Evolutionary conservation across 2,797 vertebrate genomes (phyloP).

Genomic region (Chrysocyon brachyurus): DNA sequence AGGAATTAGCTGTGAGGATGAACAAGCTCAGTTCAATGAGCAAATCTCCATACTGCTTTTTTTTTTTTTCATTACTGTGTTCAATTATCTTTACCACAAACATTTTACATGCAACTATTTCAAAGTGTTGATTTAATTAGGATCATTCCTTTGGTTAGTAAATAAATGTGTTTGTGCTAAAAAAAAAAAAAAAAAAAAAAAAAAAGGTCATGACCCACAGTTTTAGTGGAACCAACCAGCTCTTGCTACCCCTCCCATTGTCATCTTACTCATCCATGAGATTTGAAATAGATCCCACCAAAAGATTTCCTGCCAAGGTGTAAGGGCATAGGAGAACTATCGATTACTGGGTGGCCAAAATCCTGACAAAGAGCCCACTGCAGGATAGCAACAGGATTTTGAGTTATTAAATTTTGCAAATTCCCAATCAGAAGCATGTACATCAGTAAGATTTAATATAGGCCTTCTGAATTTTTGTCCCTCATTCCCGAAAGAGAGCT

Average conservation of each 20-base stretch:
- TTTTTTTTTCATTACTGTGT: too few relatives aligned
- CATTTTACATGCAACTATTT: too few relatives aligned
- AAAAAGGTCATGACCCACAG: not conserved
- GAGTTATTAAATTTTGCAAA: constrained; percentile 20
- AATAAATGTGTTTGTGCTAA: too few relatives aligned
- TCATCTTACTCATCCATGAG: accelerated
- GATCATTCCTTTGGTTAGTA: too few relatives aligned
- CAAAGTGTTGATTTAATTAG: too few relatives aligned
- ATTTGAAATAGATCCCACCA: not conserved
- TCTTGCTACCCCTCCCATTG: accelerated
- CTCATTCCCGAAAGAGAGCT: not conserved
- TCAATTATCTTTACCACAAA: too few relatives aligned
- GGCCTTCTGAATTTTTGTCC: not conserved
- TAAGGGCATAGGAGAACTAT: not conserved
- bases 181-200: too few relatives aligned
- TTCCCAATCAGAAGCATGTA: not conserved
- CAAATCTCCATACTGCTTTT: too few relatives aligned
- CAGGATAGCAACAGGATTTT: not conserved
- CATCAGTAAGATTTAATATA: constrained; percentile 23
- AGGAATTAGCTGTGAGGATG: too few relatives aligned
- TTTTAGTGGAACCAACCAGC: not conserved
- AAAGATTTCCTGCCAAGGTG: not conserved
- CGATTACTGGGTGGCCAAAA: not conserved
- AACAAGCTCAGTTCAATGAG: too few relatives aligned
- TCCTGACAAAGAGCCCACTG: not conserved